These are phyloP conservation scores for Varanus salvator DNA, from an alignment of 2,113 vertebrate genomes.

Conservation along the genomic window DNA sequence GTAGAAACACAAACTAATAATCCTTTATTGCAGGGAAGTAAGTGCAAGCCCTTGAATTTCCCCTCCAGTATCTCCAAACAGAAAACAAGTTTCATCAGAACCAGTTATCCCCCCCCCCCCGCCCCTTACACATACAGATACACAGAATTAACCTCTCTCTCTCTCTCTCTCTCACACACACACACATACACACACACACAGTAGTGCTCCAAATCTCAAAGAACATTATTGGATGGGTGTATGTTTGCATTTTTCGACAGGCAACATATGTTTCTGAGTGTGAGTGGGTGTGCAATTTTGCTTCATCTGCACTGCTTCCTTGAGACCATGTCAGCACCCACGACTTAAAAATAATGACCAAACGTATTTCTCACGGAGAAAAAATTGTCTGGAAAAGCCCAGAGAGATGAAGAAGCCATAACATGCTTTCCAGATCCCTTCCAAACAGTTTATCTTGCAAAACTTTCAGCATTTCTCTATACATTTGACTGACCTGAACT, in stretches of 20 bases:
- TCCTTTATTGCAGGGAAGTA: no score
- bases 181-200: background rate
- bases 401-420: background rate
- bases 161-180: no score
- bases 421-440: background rate
- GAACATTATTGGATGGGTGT: background rate
- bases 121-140: background rate
- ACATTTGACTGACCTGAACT: slow-evolving; percentile 1
- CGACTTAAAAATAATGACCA: background rate
- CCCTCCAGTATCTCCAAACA: background rate
- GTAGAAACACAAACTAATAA: background rate
- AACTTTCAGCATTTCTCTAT: background rate
- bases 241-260: background rate
- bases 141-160: background rate
- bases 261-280: background rate
- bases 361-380: background rate
- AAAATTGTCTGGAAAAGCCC: background rate
- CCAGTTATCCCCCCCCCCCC: background rate
- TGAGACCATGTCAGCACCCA: background rate
- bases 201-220: background rate
- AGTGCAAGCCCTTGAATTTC: no score
- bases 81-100: background rate
- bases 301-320: background rate
- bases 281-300: background rate
- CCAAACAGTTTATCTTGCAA: background rate